Evolutionary conservation across 1,140 invertebrate species (phyloP).

Genomic region (Brachionus calyciflorus): DNA sequence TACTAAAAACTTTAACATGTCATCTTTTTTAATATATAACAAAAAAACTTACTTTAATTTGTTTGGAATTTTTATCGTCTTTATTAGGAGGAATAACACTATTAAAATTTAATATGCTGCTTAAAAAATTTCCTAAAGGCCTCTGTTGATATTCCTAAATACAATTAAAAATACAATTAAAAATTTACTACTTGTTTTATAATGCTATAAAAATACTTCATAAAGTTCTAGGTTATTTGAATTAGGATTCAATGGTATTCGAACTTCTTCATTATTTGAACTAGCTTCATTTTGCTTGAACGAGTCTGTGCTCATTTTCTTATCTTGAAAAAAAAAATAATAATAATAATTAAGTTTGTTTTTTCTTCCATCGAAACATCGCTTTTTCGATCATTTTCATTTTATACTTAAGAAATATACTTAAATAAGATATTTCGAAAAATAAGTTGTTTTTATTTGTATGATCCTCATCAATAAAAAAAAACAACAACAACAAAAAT

Average conservation of each 20-base stretch:
- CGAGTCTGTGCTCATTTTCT: no score
- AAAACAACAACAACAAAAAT: no score
- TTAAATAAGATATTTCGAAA: no score
- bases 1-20: no score
- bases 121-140: constrained; percentile 34
- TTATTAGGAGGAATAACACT: constrained; percentile 37
- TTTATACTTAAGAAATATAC: no score
- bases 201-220: not conserved
- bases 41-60: not conserved
- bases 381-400: no score
- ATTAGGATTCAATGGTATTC: constrained; percentile 10
- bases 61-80: not conserved
- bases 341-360: no score
- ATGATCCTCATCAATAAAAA: no score
- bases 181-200: not conserved
- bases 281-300: no score
- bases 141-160: constrained; percentile 14
- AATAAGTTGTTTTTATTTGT: no score
- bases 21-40: not conserved
- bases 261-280: not conserved
- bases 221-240: constrained; percentile 24
- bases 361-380: no score
- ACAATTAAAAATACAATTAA: not conserved
- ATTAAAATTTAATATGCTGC: constrained; percentile 39
- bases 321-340: no score